Evolutionary conservation across 2,888 invertebrate species (phyloP), one percentile per base, ranked within the genome.

Genomic region (Ecliptopera silaceata): DNA sequence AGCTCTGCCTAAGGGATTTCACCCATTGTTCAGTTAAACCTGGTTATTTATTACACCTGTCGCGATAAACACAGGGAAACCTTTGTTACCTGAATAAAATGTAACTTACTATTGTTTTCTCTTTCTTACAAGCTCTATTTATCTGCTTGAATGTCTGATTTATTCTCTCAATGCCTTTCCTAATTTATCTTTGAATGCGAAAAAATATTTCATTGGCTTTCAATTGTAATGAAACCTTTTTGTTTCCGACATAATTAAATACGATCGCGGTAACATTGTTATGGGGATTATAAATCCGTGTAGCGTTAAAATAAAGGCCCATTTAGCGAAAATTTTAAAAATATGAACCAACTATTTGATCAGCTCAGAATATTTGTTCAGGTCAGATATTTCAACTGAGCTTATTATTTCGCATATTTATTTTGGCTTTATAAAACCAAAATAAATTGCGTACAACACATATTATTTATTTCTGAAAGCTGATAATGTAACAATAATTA

Each of bases 11-110:
- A 62, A 43, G 56, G 49, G 45, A 58, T 42, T 45, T 46, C 56
- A 46, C 20, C 52, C 61, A 64, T 61, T 62, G 56, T 66, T 56
- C 6, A 65, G 54, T 59, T 68, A 59, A 63, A 45, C 48, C 61
- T 8, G 32, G 56, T 71, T 71, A 74, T 75, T 72, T 77, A 76
- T 69, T 67, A 61, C 62, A 52, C 55, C 53, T 65, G 61, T 58
- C 41, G 52, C 60, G 69, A 72, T 73, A 72, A 70, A 64, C 59
- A 44, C 63, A 57, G 61, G 61, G 64, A 62, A 64, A 62, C 68
- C 71, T 68, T 75, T 69, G 71, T 69, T 69, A 69, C 69, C 71
- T 63, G 69, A 68, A 67, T 70, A 72, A 71, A 73, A 74, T 69
- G 66, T 71, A 55, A 59, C 63, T 53, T 43, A 51, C 64, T 63